These are phyloP conservation scores for Probaryconus sp. DNA, from an alignment of 1,140 invertebrate species.

Conservation along the genomic window DNA sequence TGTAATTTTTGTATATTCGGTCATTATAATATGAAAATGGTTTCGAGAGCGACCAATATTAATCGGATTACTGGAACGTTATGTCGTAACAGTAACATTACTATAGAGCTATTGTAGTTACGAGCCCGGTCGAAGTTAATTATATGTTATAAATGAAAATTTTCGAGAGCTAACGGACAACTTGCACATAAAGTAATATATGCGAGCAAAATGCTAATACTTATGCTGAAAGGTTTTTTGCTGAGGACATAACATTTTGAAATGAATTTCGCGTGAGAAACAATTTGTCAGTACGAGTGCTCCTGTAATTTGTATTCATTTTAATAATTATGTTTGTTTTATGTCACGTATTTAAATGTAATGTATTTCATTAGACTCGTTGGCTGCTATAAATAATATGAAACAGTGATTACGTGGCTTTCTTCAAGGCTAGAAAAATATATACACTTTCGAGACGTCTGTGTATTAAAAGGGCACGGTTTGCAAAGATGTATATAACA, in stretches of 20 bases:
- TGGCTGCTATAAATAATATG: no score
- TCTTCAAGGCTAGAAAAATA: no score
- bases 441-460: no score
- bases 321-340: constrained; percentile 7
- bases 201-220: constrained; percentile 9
- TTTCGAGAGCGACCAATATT: constrained; percentile 8
- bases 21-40: constrained; percentile 13
- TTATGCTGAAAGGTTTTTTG: constrained; percentile 1
- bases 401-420: no score
- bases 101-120: constrained; percentile 22
- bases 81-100: constrained; percentile 26
- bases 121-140: constrained; percentile 22
- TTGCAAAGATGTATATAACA: no score
- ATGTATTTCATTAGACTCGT: not conserved
- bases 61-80: constrained; percentile 24
- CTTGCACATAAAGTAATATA: constrained; percentile 4
- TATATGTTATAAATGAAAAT: constrained; percentile 24
- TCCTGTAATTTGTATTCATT: constrained; percentile 8
- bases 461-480: no score
- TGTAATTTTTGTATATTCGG: constrained; percentile 14
- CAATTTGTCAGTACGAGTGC: constrained; percentile 1
- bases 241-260: not conserved
- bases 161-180: constrained; percentile 22
- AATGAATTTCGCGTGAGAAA: constrained; percentile 9
- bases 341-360: not conserved